Conservation (phyloP, 2,797 vertebrate genomes). For the Gallinago nigripennis region DNA sequence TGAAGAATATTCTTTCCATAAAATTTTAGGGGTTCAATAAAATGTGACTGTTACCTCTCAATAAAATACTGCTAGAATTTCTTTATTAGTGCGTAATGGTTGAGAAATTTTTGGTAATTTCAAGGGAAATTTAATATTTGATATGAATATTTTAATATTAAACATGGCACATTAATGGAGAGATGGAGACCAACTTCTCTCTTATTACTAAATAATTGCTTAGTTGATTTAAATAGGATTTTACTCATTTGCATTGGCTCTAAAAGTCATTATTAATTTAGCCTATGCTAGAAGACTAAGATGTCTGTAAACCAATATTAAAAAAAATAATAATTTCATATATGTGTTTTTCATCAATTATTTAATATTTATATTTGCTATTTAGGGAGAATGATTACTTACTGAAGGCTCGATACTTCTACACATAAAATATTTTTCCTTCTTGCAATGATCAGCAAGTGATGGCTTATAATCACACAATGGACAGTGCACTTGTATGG, state of each 20-base stretch:
- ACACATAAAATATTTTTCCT: not conserved
- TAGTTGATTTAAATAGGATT: not conserved
- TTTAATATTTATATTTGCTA: not conserved
- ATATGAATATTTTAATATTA: not conserved
- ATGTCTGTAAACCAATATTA: not conserved
- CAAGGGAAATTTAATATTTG: not conserved
- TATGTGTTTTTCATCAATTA: not conserved
- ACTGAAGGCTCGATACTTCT: not conserved
- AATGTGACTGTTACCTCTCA: not conserved
- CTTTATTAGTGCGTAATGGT: not conserved
- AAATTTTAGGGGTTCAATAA: not conserved
- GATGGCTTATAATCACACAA: not conserved
- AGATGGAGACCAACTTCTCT: not conserved
- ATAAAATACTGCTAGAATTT: not conserved
- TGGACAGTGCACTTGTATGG: not conserved
- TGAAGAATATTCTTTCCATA: not conserved
- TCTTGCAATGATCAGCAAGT: not conserved
- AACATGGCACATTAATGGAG: not conserved
- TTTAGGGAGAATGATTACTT: not conserved
- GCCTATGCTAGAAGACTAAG: not conserved
- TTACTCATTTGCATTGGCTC: not conserved
- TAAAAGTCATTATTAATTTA: not conserved
- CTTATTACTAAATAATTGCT: not conserved
- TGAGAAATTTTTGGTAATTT: not conserved
- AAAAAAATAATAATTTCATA: not conserved